Base-by-base conservation (phyloP, 1,140 invertebrate genomes). In the Penaeus japonicus region DNA sequence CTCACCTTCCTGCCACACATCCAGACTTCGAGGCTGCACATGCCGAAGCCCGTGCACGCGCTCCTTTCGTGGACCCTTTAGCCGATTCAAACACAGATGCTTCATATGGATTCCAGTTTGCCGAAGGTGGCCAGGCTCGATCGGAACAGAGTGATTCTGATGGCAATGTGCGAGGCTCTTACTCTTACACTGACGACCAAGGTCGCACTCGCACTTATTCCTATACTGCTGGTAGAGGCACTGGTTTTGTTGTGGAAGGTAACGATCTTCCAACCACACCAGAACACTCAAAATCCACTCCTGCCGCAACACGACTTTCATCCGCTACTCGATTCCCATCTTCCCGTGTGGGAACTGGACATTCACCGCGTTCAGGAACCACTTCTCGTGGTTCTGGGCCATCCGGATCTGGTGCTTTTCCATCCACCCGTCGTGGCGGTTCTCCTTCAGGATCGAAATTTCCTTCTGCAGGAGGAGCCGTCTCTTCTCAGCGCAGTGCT, bases 131-230 rank as follows among this genome's bases (percentile, higher is more conserved):
- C 59, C 90, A 90, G 57, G 53, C 77, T 30, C 84, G 91, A 10
- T 73, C 85, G 47, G 91, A 92, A 65, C 81, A 35, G 17, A 35
- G 82, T 80, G 91, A 90, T 27, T 20, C 90, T 24, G 91, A 92
- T 59, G 91, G 91, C 20, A 91, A 87, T 54, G 92, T 92, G 1
- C 85, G 90, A 12, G 92, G 92, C 24, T 90, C 91, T 55, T 92
- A 92, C 90, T 91, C 91, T 65, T 92, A 92, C 89, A 91, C 91
- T 20, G 92, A 92, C 81, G 85, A 87, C 18, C 70, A 90, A 62
- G 89, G 89, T 54, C 73, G 65, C 53, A 87, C 81, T 54, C 85
- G 85, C 62, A 57, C 78, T 82, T 85, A 87, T 59, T 55, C 65
- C n/a, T 90, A 90, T 59, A 80, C 85, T 22, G 89, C 89, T 35